A percentile compares a stretch with the other conserved stretches of the same genome.
Evolutionary conservation across 2,888 invertebrate genomes (phyloP).

Genomic region (Cheilosia vernalis): DNA sequence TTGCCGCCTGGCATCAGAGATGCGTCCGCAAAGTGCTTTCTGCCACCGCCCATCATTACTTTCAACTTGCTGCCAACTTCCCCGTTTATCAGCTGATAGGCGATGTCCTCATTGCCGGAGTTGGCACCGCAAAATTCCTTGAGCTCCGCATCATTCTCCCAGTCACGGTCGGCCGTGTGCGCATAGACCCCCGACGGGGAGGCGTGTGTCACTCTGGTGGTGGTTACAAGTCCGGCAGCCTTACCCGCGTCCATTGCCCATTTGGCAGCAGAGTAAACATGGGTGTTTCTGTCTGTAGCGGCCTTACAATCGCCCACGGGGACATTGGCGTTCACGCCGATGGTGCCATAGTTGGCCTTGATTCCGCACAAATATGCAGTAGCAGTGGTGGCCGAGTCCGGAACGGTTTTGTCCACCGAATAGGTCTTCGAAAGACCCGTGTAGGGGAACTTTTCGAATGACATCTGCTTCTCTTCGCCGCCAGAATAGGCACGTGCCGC

Average conservation of each 20-base stretch:
- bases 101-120: slow-evolving; percentile 87
- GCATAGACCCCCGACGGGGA: slow-evolving; percentile 89
- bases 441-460: slow-evolving; percentile 90
- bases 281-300: slow-evolving; percentile 85
- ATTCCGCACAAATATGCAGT: slow-evolving; percentile 92
- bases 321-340: slow-evolving; percentile 89
- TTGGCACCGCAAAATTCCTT: slow-evolving; percentile 82
- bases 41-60: slow-evolving; percentile 91
- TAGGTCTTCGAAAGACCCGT: slow-evolving; percentile 90
- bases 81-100: slow-evolving; percentile 87
- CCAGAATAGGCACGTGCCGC: slow-evolving; percentile 90
- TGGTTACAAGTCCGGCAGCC: slow-evolving; percentile 89
- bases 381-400: slow-evolving; percentile 93
- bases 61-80: slow-evolving; percentile 88
- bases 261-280: slow-evolving; percentile 87
- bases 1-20: slow-evolving; percentile 84
- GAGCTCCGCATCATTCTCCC: slow-evolving; percentile 88
- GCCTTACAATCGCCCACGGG: slow-evolving; percentile 86
- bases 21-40: slow-evolving; percentile 86
- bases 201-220: slow-evolving; percentile 91
- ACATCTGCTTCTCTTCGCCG: slow-evolving; percentile 89
- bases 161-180: slow-evolving; percentile 87
- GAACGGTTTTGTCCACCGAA: slow-evolving; percentile 89
- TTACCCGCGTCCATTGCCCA: slow-evolving; percentile 89
- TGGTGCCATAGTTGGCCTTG: slow-evolving; percentile 90